Conservation (phyloP, 2,888 invertebrate genomes). For the Diabrotica balteata region DNA sequence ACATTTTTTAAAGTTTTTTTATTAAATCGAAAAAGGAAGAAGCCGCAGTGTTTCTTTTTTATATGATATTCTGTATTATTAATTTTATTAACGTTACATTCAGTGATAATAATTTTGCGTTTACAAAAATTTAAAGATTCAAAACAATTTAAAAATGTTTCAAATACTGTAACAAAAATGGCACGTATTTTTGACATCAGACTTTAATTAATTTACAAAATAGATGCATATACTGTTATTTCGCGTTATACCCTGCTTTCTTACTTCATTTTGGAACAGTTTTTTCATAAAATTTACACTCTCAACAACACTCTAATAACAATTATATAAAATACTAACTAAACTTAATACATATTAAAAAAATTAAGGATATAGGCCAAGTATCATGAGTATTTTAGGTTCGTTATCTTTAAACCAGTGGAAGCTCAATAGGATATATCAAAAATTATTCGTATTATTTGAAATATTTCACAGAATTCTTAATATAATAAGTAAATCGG, state of each 20-base stretch:
- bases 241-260: slow-evolving; percentile 16
- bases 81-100: too few species aligned
- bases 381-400: slow-evolving; percentile 23
- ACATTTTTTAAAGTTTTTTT: too few species aligned
- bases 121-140: too few species aligned
- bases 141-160: too few species aligned
- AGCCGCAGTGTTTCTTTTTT: too few species aligned
- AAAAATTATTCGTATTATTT: too few species aligned
- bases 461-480: too few species aligned
- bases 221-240: slow-evolving; percentile 13
- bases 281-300: slow-evolving; percentile 33
- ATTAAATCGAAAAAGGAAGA: too few species aligned
- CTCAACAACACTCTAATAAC: slow-evolving; percentile 33
- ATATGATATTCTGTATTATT: too few species aligned
- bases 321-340: slow-evolving; percentile 35
- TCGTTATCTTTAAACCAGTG: slow-evolving; percentile 6
- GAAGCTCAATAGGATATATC: neutral
- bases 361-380: slow-evolving; percentile 34
- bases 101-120: too few species aligned
- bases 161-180: neutral
- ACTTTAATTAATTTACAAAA: neutral
- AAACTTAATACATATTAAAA: slow-evolving; percentile 29
- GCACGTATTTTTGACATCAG: slow-evolving; percentile 9
- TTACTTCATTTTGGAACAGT: slow-evolving; percentile 23
- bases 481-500: too few species aligned